Evolutionary conservation across 1,140 invertebrate genomes (phyloP), one percentile per base, ranked within the genome.

Genomic region (Cyclargus thomasi): DNA sequence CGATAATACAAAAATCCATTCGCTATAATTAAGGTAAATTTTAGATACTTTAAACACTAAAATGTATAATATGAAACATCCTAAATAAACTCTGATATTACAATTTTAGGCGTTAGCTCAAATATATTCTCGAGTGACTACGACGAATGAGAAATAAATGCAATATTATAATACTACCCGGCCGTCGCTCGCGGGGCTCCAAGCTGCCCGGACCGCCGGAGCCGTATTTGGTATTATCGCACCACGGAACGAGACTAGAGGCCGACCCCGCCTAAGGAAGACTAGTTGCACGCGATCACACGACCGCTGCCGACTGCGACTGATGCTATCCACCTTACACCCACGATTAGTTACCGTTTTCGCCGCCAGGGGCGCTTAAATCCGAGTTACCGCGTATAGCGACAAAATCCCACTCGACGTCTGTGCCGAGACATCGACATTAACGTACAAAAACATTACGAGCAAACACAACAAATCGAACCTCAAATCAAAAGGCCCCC

Each of bases 21-120:
- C 77, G 84, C 84, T 88, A 88, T 86, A 90, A 88, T 90, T 90
- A 90, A 86, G 86, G 85, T 90, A 90, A 90, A 88, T 90, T 90
- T 90, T 88, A 88, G 87, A 87, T 88, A 88, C 29, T 87, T 90
- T 88, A 88, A 88, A 85, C 81, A 85, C 86, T 88, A 90, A 88
- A 88, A 88, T 88, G 87, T 90, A 90, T 87, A 88, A 87, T 88
- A 90, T 88, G 79, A 88, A 88, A 90, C 87, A 86, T 90, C 86
- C 86, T 90, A 90, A 90, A 90, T 90, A 90, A 90, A 90, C 85
- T 90, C 87, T 88, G 87, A 90, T 90, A 90, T 88, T 87, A 86
- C 86, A 90, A 88, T 88, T 74, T 85, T 90, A 88, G 86, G 85
- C 87, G 82, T 90, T 88, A 87, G 85, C 82, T 87, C 83, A 85